Base-by-base conservation (phyloP, 2,113 vertebrate species). In the Mustela lutreola region DNA sequence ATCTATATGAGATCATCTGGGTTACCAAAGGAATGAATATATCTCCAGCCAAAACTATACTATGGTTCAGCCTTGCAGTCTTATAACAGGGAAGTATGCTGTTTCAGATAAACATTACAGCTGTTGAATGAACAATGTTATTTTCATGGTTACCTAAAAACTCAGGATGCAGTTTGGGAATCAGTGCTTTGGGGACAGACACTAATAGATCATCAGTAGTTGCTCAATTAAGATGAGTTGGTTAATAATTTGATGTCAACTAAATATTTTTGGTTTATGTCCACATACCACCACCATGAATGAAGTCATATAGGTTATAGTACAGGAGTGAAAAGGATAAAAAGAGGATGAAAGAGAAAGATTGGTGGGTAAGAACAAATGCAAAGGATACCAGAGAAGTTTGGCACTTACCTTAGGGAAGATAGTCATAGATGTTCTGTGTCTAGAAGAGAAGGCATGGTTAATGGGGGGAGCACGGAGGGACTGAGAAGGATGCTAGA, bases 21-120 rank as follows among this genome's bases (percentile, higher is more conserved):
- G 31, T 79, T 65, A 33, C 6, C 63, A 60, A 45, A 60, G 26
- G 10, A 92, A 89, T 73, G 58, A 73, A 73, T 56, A 19, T n/a
- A 63, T 78, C 16, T 31, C 26, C 33, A 92, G 21, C 24, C 31
- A 50, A 96, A 95, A 56, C 16, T 78, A 95, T 91, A 81, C 62
- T 78, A 42, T 26, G 36, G 11, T 87, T 89, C 45, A 48, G 50
- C 36, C 89, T 67, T 48, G 9, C 45, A 31, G 3, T 60, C 28
- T 76, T 71, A 28, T 82, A 82, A 81, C 48, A 91, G 45, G n/a
- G 76, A 65, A 53, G 2, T 33, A 11, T 60, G 39, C 26, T 62
- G 19, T 31, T 88, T 91, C 42, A 88, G 45, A 56, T 53, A 63
- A 95, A 50, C 22, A 76, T 45, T 65, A 76, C 79, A 56, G 12